A percentile compares a stretch with the other conserved stretches of the same genome.
phyloP scores from a whole-genome alignment of 1,140 invertebrate genomes.

The Hyles euphorbiae region DNA sequence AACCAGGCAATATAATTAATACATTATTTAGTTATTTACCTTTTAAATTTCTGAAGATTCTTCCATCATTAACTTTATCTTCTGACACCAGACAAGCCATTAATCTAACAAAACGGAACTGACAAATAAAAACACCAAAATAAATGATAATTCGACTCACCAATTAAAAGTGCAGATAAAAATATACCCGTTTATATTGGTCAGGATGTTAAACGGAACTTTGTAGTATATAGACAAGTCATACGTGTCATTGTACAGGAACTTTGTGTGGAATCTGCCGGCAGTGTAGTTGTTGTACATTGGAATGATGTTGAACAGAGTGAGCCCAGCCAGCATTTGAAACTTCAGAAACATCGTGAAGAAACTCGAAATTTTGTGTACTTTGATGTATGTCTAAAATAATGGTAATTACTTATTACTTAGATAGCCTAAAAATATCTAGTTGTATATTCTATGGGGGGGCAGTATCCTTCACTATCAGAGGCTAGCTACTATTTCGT shows the following conservation, averaged over 20 bases:
- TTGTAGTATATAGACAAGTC: conserved; percentile 1
- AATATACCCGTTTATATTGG: conserved; percentile 15
- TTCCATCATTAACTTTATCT: too few species aligned
- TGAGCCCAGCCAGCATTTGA: conserved; percentile 8
- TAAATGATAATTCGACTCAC: conserved; percentile 5
- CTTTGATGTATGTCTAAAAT: background rate
- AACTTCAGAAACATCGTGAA: conserved; percentile 19
- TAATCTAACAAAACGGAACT: too few species aligned
- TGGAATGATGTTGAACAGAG: conserved; percentile 3
- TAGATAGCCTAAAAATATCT: background rate
- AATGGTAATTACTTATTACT: background rate
- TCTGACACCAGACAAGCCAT: too few species aligned
- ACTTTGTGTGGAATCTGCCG: conserved; percentile 7
- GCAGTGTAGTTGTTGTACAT: conserved; percentile 26
- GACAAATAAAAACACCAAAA: too few species aligned
- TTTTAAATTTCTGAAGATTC: too few species aligned
- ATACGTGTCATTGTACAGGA: background rate
- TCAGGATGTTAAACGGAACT: background rate
- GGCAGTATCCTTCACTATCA: background rate
- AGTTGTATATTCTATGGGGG: background rate
- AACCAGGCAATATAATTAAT: too few species aligned
- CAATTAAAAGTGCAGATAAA: conserved; percentile 24
- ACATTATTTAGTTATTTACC: too few species aligned
- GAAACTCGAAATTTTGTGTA: conserved; percentile 28
- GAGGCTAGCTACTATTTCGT: background rate